These are phyloP conservation scores for Tapera naevia DNA, from an alignment of 2,797 vertebrate species.

Conservation along the genomic window DNA sequence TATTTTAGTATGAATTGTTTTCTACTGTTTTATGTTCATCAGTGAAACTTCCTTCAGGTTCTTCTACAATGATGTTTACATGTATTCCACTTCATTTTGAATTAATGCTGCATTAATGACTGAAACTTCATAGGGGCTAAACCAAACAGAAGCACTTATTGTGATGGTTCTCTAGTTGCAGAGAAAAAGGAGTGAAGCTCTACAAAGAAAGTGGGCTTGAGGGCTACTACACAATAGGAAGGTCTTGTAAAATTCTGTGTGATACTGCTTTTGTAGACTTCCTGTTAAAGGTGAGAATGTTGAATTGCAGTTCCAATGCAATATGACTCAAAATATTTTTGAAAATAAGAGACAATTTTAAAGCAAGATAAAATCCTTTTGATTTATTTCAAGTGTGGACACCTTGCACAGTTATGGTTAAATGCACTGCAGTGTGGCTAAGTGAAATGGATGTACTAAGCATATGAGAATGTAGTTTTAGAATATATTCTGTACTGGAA, in stretches of 20 bases:
- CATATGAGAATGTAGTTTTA: not conserved
- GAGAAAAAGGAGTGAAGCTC: not conserved
- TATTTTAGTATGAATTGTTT: not conserved
- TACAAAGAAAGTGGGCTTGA: not conserved
- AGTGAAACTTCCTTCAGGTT: not conserved
- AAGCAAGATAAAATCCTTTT: not conserved
- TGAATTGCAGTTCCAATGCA: not conserved
- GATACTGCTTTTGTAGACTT: not conserved
- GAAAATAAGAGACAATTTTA: not conserved
- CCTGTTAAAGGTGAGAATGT: not conserved
- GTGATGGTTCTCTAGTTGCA: not conserved
- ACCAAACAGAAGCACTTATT: not conserved
- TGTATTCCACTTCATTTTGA: not conserved
- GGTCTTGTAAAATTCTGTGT: not conserved
- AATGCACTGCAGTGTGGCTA: not conserved
- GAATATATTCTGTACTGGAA: not conserved
- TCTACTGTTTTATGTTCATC: not conserved
- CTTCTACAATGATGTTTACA: not conserved
- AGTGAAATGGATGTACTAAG: not conserved
- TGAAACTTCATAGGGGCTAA: not conserved
- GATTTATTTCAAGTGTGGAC: not conserved
- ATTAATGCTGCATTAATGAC: not conserved
- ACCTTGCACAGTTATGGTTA: not conserved
- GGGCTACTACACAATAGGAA: not conserved
- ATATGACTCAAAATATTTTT: not conserved